Evolutionary conservation across 2,888 invertebrate species (phyloP).

Genomic region (Rhingia rostrata): DNA sequence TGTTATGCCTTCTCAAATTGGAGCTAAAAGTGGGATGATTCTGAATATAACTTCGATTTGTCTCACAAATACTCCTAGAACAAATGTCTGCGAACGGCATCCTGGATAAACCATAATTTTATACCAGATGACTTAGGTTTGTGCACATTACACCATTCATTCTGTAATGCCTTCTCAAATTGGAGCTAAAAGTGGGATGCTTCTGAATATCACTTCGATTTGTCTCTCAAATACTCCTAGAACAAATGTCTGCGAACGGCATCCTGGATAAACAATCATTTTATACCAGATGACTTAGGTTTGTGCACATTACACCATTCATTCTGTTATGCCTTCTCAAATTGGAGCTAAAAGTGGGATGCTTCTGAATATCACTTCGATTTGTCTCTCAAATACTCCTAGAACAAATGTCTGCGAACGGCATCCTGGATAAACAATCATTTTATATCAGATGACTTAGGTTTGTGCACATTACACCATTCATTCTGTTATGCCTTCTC

Average conservation of each 20-base stretch:
- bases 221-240: slow-evolving; percentile 56
- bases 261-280: slow-evolving; percentile 50
- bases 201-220: slow-evolving; percentile 13
- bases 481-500: background rate
- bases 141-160: slow-evolving; percentile 8
- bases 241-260: slow-evolving; percentile 42
- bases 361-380: background rate
- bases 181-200: slow-evolving; percentile 53
- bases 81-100: slow-evolving; percentile 33
- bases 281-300: slow-evolving; percentile 33
- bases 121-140: slow-evolving; percentile 34
- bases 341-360: background rate
- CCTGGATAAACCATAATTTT: slow-evolving; percentile 26
- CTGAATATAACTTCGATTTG: slow-evolving; percentile 9
- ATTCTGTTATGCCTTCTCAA: background rate
- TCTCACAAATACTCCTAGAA: slow-evolving; percentile 37
- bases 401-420: slow-evolving; percentile 20
- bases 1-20: background rate
- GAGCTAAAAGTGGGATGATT: slow-evolving; percentile 33
- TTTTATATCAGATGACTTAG: slow-evolving; percentile 13
- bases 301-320: slow-evolving; percentile 7
- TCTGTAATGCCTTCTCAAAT: background rate
- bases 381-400: background rate
- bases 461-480: background rate
- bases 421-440: slow-evolving; percentile 14